These are phyloP conservation scores for Thalassophryne amazonica DNA, from an alignment of 2,797 vertebrate species.

Conservation along the genomic window DNA sequence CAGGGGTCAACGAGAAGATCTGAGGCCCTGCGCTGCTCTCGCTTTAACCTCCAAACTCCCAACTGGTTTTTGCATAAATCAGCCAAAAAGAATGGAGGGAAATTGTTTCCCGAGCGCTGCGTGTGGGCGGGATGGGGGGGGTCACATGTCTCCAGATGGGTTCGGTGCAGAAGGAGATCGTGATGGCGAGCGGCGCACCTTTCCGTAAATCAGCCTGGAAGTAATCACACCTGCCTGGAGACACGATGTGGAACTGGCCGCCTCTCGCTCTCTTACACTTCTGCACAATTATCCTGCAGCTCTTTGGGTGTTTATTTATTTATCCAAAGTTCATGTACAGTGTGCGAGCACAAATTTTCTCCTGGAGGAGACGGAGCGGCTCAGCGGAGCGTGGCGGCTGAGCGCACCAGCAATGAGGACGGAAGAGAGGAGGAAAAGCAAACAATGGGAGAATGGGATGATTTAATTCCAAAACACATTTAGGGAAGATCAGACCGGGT, in stretches of 20 bases:
- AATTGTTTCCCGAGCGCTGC: conserved; percentile 24
- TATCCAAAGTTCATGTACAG: conserved; percentile 90
- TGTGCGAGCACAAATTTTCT: conserved; percentile 86
- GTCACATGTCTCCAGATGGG: conserved; percentile 69
- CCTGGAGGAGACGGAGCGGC: conserved; percentile 77
- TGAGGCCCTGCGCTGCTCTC: background rate
- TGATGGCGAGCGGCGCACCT: conserved; percentile 82
- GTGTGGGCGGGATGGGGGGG: conserved; percentile 31
- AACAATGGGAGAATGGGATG: conserved; percentile 18
- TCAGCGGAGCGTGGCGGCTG: conserved; percentile 83
- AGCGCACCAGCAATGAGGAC: conserved; percentile 76
- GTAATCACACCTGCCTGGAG: conserved; percentile 93
- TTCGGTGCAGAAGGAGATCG: conserved; percentile 63
- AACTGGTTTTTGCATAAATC: conserved; percentile 22
- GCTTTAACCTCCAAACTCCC: conserved; percentile 35
- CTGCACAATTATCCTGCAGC: conserved; percentile 92
- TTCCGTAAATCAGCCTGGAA: conserved; percentile 92
- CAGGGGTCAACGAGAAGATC: conserved; percentile 12
- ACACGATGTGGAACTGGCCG: conserved; percentile 73
- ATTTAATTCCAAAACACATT: conserved; percentile 33
- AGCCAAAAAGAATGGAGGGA: conserved; percentile 12
- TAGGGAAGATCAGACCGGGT: background rate
- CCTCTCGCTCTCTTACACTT: conserved; percentile 77
- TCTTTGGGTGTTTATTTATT: conserved; percentile 92
- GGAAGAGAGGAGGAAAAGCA: too few relatives aligned